Percentiles rank a stretch among this genome's conserved stretches.
Conservation (phyloP, 1,140 invertebrate genomes). For the Hylaeus anthracinus region DNA sequence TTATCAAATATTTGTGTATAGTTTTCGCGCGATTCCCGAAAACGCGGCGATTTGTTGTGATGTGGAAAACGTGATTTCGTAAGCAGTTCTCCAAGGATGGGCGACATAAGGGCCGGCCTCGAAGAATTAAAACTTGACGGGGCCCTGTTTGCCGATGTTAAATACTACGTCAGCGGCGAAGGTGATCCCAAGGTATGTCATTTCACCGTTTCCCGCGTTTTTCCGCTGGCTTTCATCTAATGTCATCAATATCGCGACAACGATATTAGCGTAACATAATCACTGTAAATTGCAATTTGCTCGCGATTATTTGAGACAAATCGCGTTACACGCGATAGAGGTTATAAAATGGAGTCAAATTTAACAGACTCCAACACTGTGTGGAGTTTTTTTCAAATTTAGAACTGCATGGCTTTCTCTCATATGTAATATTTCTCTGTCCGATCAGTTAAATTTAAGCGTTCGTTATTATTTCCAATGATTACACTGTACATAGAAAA, state of each 20-base stretch:
- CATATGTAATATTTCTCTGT: too few relatives aligned
- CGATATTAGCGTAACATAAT: background rate
- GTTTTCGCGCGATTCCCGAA: constrained; percentile 13
- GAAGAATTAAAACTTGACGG: constrained; percentile 78
- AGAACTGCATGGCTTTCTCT: background rate
- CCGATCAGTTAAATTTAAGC: background rate
- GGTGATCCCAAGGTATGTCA: constrained; percentile 84
- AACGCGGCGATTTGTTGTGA: constrained; percentile 40
- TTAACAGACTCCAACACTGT: constrained; percentile 17
- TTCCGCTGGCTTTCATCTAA: constrained; percentile 26
- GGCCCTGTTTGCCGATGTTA: constrained; percentile 82
- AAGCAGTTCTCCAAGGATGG: constrained; percentile 69
- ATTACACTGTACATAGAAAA: background rate
- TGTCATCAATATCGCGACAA: constrained; percentile 1
- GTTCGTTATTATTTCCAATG: too few relatives aligned
- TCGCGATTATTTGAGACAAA: background rate
- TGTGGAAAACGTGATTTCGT: constrained; percentile 45
- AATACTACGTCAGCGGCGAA: constrained; percentile 87
- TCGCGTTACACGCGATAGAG: constrained; percentile 16
- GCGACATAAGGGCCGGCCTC: constrained; percentile 78
- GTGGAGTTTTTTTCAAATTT: background rate
- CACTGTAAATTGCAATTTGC: background rate
- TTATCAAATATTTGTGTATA: constrained; percentile 62
- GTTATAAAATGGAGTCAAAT: constrained; percentile 46
- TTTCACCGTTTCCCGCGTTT: constrained; percentile 53